Base-by-base conservation (phyloP, 2,113 vertebrate species). In the Limnothrissa miodon region DNA sequence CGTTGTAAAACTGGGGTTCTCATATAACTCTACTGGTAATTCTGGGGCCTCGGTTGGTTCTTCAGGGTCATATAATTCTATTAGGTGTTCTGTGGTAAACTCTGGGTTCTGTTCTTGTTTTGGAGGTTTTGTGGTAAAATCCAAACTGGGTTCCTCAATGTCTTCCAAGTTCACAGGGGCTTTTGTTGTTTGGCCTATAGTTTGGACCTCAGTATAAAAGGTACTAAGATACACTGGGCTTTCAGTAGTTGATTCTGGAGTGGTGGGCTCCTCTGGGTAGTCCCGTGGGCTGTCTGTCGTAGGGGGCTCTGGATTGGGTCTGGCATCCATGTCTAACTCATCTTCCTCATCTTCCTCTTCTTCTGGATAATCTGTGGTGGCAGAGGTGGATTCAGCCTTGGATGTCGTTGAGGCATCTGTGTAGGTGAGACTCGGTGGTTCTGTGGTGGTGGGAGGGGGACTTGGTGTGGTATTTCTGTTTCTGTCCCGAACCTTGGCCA, bases 401-500 rank as follows among this genome's bases (percentile, higher is more conserved):
- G 78, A 74, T 87, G 82, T 15, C 10, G 10, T 33, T 13, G 2
- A 4, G 36, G 66, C 13, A 39, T 51, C 13, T 82, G 51, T 56
- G 51, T 6, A 5, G 3, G 2, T 6, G 6, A 42, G 42, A 4
- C 42, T 42, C 42, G 51, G 4, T 6, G 19, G 13, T 88, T 82
- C 21, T 17, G 93, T 86, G 3, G 88, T 87, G 2, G 15, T 36
- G 9, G 62, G 86, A 7, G 44, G n/a, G 5, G 92, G 90, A 1
- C 87, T 81, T 4, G 85, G 79, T 23, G 88, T 87, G 0, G 92
- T 92, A 0, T 85, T 86, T 88, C 86, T 96, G 15, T 91, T 95
- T 84, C 89, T 95, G 13, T 95, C 93, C 7, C 97, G 95, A 0
- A 98, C 96, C 56, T 96, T 95, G 29, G 97, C 96, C 84, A 99